A percentile compares a stretch with the other conserved stretches of the same genome.
These are phyloP conservation scores for Gnathonemus echidnorhynchus DNA, from an alignment of 2,113 vertebrate genomes.

Conservation along the genomic window DNA sequence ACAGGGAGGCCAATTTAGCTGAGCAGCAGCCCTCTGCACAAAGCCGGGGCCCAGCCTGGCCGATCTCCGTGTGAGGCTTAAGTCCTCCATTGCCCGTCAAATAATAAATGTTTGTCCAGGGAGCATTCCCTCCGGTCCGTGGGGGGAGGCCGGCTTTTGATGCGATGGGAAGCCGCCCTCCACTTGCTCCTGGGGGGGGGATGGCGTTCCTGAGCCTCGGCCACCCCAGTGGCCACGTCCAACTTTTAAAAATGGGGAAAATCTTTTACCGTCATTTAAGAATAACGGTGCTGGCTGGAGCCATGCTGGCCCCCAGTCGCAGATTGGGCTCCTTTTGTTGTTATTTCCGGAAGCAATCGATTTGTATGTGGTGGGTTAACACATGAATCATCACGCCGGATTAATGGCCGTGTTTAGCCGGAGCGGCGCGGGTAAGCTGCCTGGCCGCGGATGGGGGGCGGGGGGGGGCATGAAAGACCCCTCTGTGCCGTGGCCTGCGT, in stretches of 20 bases:
- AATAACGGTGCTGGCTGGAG: background rate
- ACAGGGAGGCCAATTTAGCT: conserved; percentile 18
- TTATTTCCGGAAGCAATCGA: conserved; percentile 11
- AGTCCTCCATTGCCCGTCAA: conserved; percentile 17
- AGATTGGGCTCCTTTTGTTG: background rate
- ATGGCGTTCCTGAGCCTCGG: background rate
- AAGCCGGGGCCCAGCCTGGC: conserved; percentile 20
- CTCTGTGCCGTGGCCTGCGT: conserved; percentile 25
- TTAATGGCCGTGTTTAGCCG: conserved; percentile 29
- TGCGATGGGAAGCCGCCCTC: background rate
- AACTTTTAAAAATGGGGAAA: background rate
- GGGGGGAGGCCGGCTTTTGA: background rate
- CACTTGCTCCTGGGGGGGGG: no score
- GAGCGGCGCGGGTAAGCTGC: conserved; percentile 15
- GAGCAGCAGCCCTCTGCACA: conserved; percentile 18
- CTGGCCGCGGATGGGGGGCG: conserved; percentile 3
- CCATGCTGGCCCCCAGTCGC: background rate
- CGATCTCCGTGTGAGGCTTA: conserved; percentile 27
- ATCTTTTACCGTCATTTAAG: background rate
- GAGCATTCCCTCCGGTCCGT: background rate
- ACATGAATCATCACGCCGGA: conserved; percentile 29
- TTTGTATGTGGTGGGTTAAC: conserved; percentile 20
- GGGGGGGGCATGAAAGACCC: conserved; percentile 19
- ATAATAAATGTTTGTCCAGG: conserved; percentile 28
- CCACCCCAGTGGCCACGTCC: background rate